These are phyloP conservation scores for Thelaira solivaga DNA, from an alignment of 2,888 invertebrate genomes.

Conservation along the genomic window DNA sequence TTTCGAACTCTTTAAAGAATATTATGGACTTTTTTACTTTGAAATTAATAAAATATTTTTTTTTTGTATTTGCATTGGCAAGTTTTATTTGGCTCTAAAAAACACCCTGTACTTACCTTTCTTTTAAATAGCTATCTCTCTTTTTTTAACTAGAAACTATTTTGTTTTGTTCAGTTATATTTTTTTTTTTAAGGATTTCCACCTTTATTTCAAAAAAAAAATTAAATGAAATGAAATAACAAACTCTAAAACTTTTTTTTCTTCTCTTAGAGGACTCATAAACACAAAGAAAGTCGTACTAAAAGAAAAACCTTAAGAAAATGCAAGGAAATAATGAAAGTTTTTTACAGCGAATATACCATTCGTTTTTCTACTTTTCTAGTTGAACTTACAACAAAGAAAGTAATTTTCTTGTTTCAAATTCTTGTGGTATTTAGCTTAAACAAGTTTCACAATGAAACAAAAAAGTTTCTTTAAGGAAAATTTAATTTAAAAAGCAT, in stretches of 20 bases:
- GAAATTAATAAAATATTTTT: no score
- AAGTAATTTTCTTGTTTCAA: conserved; percentile 22
- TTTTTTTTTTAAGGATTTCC: conserved; percentile 1
- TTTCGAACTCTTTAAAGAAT: no score
- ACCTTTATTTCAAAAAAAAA: conserved; percentile 8
- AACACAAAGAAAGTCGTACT: conserved; percentile 15
- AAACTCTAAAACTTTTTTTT: neutral
- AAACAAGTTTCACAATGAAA: neutral
- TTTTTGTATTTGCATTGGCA: neutral
- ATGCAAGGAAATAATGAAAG: conserved; percentile 1
- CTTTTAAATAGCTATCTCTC: neutral
- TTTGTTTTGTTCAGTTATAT: neutral
- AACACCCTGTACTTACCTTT: no score
- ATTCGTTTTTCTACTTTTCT: neutral
- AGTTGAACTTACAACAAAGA: conserved; percentile 8
- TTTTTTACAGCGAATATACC: no score
- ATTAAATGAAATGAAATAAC: no score
- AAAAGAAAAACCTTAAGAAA: conserved; percentile 8
- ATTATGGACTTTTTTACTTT: no score
- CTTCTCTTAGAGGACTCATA: conserved; percentile 13
- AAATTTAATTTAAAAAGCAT: neutral
- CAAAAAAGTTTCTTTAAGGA: neutral
- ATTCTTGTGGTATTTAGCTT: neutral
- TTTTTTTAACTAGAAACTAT: neutral
- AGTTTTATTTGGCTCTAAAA: no score